Evolutionary conservation across 1,140 invertebrate genomes (phyloP), one percentile per base, ranked within the genome.

Genomic region (Drosophila guanche): DNA sequence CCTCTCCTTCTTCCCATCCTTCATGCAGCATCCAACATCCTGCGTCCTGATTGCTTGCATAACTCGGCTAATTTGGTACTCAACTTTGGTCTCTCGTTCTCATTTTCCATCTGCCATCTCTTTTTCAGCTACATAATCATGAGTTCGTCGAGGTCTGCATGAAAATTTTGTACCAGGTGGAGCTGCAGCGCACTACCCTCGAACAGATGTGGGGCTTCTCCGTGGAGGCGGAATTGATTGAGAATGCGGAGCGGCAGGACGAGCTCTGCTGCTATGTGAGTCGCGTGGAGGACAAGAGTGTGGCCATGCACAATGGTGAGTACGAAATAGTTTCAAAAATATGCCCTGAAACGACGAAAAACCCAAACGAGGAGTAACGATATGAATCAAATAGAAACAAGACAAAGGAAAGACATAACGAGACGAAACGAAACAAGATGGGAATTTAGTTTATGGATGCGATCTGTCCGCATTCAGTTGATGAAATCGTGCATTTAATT

Each of bases 191-290:
- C 58, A 95, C 94, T 55, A 96, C 96, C 10, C 93, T 98, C 71
- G 97, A 98, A 79, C 97, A 98, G 91, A 97, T 98, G 96, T 99
- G 98, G 96, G 98, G 98, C 62, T 98, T 99, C 92, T 97, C 97
- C 59, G 97, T 99, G 23, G 98, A 99, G 92, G 98, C 98, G 3
- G 98, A 99, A 92, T 93, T 99, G 48, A 97, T 98, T 59, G 98
- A 99, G 92, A 98, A 99, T 92, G 95, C 96, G 12, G 98, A 99
- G 91, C 93, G 97, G 46, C 98, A 99, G 91, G 98, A 99, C 91
- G 98, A 99, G 92, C 94, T 99, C 42, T 98, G 97, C 92, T 98
- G 98, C 92, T 99, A 98, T 92, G 97, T 99, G 76, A 97, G 97
- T 92, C 94, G 98, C 48, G 97, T 99, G 53, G 97, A 98, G 91